phyloP scores from a whole-genome alignment of 1,140 invertebrate genomes.

The Papilio helenus region DNA sequence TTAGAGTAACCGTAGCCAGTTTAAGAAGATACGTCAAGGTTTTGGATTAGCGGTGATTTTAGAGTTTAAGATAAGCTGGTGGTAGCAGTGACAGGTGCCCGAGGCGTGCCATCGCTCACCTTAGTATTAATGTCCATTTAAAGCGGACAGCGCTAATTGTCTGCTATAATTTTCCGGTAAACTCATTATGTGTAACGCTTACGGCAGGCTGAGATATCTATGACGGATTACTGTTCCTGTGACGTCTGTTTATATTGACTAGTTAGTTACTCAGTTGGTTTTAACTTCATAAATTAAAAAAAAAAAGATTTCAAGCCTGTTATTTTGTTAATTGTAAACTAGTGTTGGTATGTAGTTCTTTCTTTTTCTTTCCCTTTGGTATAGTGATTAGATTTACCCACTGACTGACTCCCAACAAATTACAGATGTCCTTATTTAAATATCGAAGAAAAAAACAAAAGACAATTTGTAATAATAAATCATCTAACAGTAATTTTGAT shows the following conservation, averaged over 20 bases:
- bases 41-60: constrained; percentile 51
- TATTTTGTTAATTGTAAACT: too few relatives aligned
- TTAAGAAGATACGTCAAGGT: constrained; percentile 55
- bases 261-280: not conserved
- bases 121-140: constrained; percentile 69
- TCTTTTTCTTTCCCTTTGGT: too few relatives aligned
- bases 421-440: constrained; percentile 43
- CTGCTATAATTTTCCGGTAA: constrained; percentile 70
- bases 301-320: too few relatives aligned
- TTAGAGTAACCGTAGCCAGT: constrained; percentile 67
- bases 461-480: constrained; percentile 73
- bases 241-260: constrained; percentile 36
- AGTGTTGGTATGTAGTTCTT: too few relatives aligned
- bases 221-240: constrained; percentile 52
- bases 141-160: constrained; percentile 73
- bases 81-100: constrained; percentile 59
- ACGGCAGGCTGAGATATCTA: constrained; percentile 56
- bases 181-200: constrained; percentile 65
- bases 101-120: constrained; percentile 66
- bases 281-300: not conserved
- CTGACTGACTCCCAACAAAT: not conserved
- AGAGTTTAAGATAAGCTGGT: constrained; percentile 50
- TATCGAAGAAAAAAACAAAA: constrained; percentile 54
- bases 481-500: constrained; percentile 63
- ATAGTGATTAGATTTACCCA: not conserved